These are phyloP conservation scores for Aspidiotus destructor DNA, from an alignment of 2,888 invertebrate genomes.

Conservation along the genomic window DNA sequence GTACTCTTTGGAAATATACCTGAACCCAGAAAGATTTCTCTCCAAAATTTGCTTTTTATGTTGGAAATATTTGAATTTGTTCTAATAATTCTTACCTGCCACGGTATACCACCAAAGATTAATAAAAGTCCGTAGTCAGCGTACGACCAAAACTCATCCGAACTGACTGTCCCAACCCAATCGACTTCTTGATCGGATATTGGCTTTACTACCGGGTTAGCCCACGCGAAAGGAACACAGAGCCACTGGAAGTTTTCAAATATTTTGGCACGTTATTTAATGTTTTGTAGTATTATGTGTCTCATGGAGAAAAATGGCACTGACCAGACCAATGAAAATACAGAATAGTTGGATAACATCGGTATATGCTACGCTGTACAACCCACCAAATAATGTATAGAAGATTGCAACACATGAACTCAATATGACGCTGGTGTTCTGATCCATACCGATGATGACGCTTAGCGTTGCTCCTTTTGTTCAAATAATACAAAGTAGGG, in stretches of 20 bases:
- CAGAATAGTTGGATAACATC: constrained; percentile 97
- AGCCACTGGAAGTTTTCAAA: constrained; percentile 57
- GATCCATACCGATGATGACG: constrained; percentile 94
- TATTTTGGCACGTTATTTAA: neutral
- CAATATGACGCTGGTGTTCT: constrained; percentile 82
- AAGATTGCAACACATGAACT: constrained; percentile 93
- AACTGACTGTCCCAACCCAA: constrained; percentile 74
- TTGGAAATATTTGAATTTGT: neutral
- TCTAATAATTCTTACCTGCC: constrained; percentile 58
- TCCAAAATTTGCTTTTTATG: neutral
- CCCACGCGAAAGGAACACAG: constrained; percentile 93
- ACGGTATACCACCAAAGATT: constrained; percentile 92
- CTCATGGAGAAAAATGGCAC: constrained; percentile 37
- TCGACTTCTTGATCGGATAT: constrained; percentile 73
- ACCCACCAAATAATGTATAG: constrained; percentile 94
- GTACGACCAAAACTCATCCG: constrained; percentile 68
- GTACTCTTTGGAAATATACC: constrained; percentile 95
- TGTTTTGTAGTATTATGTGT: constrained; percentile 2
- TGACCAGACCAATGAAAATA: constrained; percentile 86
- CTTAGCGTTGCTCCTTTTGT: constrained; percentile 82
- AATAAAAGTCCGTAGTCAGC: constrained; percentile 79
- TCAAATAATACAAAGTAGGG: too few species aligned
- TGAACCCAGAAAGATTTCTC: constrained; percentile 40
- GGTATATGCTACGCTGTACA: constrained; percentile 97
- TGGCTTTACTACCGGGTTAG: constrained; percentile 69